phyloP scores from a whole-genome alignment of 2,113 vertebrate genomes.

The Zapus hudsonius region DNA sequence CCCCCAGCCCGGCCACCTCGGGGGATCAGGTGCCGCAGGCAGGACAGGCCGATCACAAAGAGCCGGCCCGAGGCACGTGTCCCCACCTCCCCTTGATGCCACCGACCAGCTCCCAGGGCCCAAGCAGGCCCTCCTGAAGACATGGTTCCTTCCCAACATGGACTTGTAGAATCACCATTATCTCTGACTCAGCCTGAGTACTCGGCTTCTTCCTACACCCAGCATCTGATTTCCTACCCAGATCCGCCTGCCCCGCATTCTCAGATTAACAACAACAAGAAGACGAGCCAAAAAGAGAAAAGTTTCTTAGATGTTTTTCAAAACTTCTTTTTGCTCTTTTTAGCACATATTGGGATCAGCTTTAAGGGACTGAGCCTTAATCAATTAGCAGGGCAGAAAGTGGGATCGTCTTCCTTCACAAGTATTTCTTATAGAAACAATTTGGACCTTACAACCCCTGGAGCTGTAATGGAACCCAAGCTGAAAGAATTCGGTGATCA shows the following conservation, averaged over 20 bases:
- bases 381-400: constrained; percentile 51
- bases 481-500: constrained; percentile 67
- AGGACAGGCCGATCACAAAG: background rate
- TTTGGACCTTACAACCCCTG: constrained; percentile 66
- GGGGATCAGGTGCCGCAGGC: constrained; percentile 62
- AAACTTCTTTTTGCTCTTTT: background rate
- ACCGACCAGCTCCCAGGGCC: constrained; percentile 24
- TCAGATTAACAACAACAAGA: background rate
- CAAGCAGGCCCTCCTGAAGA: constrained; percentile 15
- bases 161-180: constrained; percentile 57
- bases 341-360: constrained; percentile 41
- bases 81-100: background rate
- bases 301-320: background rate
- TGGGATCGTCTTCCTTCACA: background rate
- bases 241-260: background rate
- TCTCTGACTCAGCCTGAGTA: constrained; percentile 54
- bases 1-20: background rate
- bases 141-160: constrained; percentile 8
- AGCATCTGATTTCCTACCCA: constrained; percentile 51
- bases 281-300: no score
- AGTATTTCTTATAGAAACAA: constrained; percentile 51
- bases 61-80: background rate
- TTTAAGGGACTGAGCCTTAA: constrained; percentile 37
- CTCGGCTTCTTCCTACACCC: background rate
- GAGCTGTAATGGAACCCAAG: constrained; percentile 12